Evolutionary conservation across 2,888 invertebrate species (phyloP), one percentile per base, ranked within the genome.

Genomic region (Magallana nippona): DNA sequence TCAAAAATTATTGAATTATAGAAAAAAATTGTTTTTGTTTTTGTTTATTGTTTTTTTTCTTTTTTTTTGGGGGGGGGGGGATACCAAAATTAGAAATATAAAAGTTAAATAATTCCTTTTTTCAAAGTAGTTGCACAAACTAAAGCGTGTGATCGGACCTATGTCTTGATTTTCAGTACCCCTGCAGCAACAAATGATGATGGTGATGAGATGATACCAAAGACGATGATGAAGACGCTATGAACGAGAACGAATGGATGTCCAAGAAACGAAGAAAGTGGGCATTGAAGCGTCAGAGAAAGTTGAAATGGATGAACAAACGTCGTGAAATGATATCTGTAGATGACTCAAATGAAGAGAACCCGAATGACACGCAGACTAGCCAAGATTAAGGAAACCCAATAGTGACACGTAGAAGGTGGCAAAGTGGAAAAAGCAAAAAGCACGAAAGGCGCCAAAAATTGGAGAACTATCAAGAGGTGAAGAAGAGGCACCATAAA

Each of bases 281-380:
- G 71, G 15, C 11, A 15, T 15, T 19, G 71, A 32, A 71, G 27
- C 32, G 71, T 32, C 71, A 32, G 13, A 71, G 32, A 32, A 71
- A 71, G 32, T 15, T 71, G 71, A 71, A 71, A 13, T 32, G 71
- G 71, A 63, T 63, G 63, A 22, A 71, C 27, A 71, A 71, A 71
- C 71, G 71, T 27, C 32, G 71, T 27, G 71, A 32, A 15, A 71
- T 71, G 32, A 71, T 71, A 17, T 13, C 27, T 13, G 15, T 32
- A 27, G 32, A 17, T 27, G 13, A 71, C 22, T 71, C 32, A 0
- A 32, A 32, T 1, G 71, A 71, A 71, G 71, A 71, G 22, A 27
- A 71, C 13, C n/a, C 27, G 15, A 32, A 71, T 15, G 27, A 32
- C 11, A 32, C 22, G 32, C 27, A 27, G 32, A 27, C 22, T 32